Evolutionary conservation across 1,140 invertebrate species (phyloP).

Genomic region (Asbolus verrucosus): DNA sequence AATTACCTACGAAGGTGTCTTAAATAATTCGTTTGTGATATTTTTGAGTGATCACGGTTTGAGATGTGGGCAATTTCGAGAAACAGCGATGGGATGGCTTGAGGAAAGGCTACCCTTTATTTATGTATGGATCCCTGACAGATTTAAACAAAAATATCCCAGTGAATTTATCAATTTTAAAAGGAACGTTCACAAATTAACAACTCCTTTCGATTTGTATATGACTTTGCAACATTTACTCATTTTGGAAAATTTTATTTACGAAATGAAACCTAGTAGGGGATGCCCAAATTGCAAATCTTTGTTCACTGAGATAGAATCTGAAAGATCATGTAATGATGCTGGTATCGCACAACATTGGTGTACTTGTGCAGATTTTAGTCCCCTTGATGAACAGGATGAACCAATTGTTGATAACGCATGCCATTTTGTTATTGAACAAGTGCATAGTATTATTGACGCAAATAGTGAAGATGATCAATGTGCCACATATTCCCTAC

Average conservation of each 20-base stretch:
- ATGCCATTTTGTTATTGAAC: slow-evolving; percentile 64
- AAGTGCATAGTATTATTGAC: slow-evolving; percentile 64
- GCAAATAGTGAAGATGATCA: slow-evolving; percentile 60
- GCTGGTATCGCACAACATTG: slow-evolving; percentile 80
- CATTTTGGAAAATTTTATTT: slow-evolving; percentile 63
- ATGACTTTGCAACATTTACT: slow-evolving; percentile 70
- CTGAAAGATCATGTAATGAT: slow-evolving; percentile 77
- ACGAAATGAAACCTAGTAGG: slow-evolving; percentile 62
- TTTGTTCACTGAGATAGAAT: slow-evolving; percentile 74
- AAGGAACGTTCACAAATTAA: slow-evolving; percentile 74
- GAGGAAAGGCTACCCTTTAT: slow-evolving; percentile 87
- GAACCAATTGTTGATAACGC: slow-evolving; percentile 61
- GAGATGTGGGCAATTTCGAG: slow-evolving; percentile 80
- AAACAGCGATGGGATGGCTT: slow-evolving; percentile 81
- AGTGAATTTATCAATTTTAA: slow-evolving; percentile 72
- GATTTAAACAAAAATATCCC: slow-evolving; percentile 72
- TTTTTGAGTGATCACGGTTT: slow-evolving; percentile 90
- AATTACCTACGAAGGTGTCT: slow-evolving; percentile 59
- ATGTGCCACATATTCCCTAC: slow-evolving; percentile 64
- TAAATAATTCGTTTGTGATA: slow-evolving; percentile 74
- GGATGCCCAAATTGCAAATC: slow-evolving; percentile 76
- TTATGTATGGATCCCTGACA: slow-evolving; percentile 77
- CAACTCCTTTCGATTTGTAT: slow-evolving; percentile 82
- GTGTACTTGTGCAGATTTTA: slow-evolving; percentile 78
- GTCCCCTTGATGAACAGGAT: slow-evolving; percentile 63